Base-by-base conservation (phyloP, 2,113 vertebrate genomes). In the Pseudonaja textilis region DNA sequence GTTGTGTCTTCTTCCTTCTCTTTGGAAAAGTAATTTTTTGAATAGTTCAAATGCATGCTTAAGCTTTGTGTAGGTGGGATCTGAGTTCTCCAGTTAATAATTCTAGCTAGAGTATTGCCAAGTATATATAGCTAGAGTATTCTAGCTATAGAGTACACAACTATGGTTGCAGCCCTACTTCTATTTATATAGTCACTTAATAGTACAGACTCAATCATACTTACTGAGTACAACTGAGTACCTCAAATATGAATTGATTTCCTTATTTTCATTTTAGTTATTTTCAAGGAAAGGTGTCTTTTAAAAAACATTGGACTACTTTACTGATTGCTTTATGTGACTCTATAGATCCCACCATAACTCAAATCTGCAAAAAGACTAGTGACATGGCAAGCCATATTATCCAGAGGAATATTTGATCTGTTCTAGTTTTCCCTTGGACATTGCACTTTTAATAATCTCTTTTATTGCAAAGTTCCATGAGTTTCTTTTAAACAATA, bases 51-150 rank as follows among this genome's bases (percentile, higher is more conserved):
- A 94, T 95, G 89, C 89, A 95, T 81, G 74, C 85, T 93, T 14
- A 69, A 69, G 94, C 93, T 91, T 93, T 94, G 95, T 93, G 95
- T 91, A 95, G 96, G 95, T 86, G 95, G 95, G 94, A 95, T 9
- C 95, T 45, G 89, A 93, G 55, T 7, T 94, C 94, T 94, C 94
- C 92, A 90, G 94, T 95, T 91, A 91, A 89, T 94, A 96, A 11
- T 69, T 10, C 7, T 54, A 3, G n/a, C 22, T 64, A 91, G 85
- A 54, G 29, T 69, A 64, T 64, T 64, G 26, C 61, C n/a, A 69
- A 69, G 61, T 16, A 69, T 69, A 69, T 34, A 69, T 69, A 34
- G 64, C 64, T 69, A 69, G 64, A 34, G 14, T 69, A 69, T n/a
- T 34, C 64, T 34, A 69, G 29, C 64, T 69, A 34, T 69, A 69